A percentile compares a stretch with the other conserved stretches of the same genome.
These are phyloP conservation scores for Capreolus pygargus DNA, from an alignment of 2,113 vertebrate genomes.

Conservation along the genomic window DNA sequence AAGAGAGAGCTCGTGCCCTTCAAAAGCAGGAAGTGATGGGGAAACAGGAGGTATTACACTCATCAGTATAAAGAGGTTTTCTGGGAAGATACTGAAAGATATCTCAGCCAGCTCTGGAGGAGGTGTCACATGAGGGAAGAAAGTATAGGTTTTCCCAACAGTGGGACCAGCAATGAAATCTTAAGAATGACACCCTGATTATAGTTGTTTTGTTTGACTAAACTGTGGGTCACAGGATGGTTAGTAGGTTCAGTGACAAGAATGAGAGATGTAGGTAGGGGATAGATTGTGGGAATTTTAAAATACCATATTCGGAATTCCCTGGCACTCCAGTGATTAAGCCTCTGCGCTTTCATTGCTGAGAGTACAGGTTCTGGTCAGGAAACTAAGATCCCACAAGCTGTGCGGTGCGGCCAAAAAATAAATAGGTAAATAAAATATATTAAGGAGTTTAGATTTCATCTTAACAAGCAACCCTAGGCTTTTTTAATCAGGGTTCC, in stretches of 20 bases:
- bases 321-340: not conserved
- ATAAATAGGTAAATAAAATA: not conserved
- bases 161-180: not conserved
- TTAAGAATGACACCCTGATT: not conserved
- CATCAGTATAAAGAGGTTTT: not conserved
- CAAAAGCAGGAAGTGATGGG: not conserved
- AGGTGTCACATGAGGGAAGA: not conserved
- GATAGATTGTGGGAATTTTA: not conserved
- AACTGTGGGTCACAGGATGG: not conserved
- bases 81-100: not conserved
- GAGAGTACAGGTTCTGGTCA: not conserved
- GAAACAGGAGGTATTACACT: not conserved
- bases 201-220: not conserved
- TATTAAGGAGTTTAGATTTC: not conserved
- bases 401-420: not conserved
- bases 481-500: not conserved
- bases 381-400: not conserved
- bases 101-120: not conserved
- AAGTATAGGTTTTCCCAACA: not conserved
- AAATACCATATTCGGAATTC: not conserved
- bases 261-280: not conserved
- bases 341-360: not conserved
- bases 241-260: not conserved
- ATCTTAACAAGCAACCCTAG: not conserved
- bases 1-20: not conserved